phyloP scores from a whole-genome alignment of 2,113 vertebrate genomes.

The Indicator maculatus region DNA sequence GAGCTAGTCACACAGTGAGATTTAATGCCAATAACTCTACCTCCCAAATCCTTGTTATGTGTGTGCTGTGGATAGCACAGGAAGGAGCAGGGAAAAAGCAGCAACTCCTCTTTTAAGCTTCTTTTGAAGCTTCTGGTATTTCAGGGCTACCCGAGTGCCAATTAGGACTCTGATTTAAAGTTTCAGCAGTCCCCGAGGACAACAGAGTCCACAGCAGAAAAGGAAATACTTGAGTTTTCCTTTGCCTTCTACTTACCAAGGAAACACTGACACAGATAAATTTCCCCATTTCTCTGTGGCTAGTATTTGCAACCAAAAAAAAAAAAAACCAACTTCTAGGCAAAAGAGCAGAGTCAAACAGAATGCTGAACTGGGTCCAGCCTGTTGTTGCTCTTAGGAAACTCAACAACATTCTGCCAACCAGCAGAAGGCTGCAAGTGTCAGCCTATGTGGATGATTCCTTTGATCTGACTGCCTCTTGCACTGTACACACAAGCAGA shows the following conservation, averaged over 20 bases:
- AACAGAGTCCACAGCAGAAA: constrained; percentile 6
- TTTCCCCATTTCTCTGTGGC: not conserved
- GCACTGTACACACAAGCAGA: not conserved
- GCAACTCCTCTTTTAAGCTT: constrained; percentile 29
- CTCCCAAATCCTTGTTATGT: constrained; percentile 44
- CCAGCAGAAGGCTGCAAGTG: not conserved
- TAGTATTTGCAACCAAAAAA: not conserved
- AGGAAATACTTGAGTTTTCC: constrained; percentile 15
- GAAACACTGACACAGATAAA: not conserved
- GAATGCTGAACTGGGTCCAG: not conserved
- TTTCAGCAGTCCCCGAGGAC: constrained; percentile 42
- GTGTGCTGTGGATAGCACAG: not conserved
- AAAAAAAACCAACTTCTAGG: not conserved
- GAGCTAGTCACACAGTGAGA: constrained; percentile 23
- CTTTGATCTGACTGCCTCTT: not conserved
- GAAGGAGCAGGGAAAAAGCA: constrained; percentile 1
- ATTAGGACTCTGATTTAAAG: constrained; percentile 48
- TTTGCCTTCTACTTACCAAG: constrained; percentile 25
- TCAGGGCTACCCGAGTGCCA: constrained; percentile 18
- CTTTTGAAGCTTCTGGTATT: constrained; percentile 53
- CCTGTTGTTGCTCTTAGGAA: not conserved
- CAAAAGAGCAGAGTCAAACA: not conserved
- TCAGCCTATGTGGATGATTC: not conserved
- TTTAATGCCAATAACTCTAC: not conserved
- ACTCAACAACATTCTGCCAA: not conserved